These are phyloP conservation scores for Axinella damicornis DNA, from an alignment of 37 sponge, comb jelly and placozoan species.

Conservation along the genomic window DNA sequence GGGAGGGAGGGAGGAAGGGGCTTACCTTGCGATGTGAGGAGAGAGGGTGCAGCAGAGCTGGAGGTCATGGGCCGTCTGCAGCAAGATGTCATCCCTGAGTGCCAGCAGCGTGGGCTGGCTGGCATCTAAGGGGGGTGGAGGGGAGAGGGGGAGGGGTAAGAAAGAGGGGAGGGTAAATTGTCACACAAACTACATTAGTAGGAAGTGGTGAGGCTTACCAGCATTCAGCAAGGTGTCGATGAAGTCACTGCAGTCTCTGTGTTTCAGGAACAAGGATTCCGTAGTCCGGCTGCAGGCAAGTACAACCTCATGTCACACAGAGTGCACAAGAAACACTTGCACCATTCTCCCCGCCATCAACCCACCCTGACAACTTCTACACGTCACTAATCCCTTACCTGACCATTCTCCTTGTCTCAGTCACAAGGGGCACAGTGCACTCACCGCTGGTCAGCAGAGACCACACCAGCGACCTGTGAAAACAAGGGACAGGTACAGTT, in stretches of 20 bases:
- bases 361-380: too few relatives aligned
- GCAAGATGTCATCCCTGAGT: slow-evolving; percentile 50
- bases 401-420: slow-evolving; percentile 31
- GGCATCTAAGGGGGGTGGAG: slow-evolving; percentile 10
- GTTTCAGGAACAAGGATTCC: slow-evolving; percentile 41
- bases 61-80: slow-evolving; percentile 27
- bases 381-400: too few relatives aligned
- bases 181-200: not conserved
- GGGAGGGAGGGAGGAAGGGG: not conserved
- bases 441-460: not conserved
- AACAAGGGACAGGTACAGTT: too few relatives aligned
- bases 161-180: not conserved
- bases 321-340: too few relatives aligned
- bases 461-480: slow-evolving; percentile 44
- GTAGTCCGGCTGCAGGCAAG: slow-evolving; percentile 38
- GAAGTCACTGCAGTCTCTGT: slow-evolving; percentile 5
- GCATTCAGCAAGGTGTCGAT: slow-evolving; percentile 33
- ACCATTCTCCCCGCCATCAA: too few relatives aligned
- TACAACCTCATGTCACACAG: too few relatives aligned
- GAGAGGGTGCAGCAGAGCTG: slow-evolving; percentile 33
- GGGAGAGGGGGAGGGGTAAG: slow-evolving; percentile 42
- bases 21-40: slow-evolving; percentile 24
- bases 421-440: slow-evolving; percentile 15
- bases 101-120: not conserved
- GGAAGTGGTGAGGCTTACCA: slow-evolving; percentile 12